Evolutionary conservation across 2,797 vertebrate species (phyloP).

Genomic region (Brachyrhaphis roseni): DNA sequence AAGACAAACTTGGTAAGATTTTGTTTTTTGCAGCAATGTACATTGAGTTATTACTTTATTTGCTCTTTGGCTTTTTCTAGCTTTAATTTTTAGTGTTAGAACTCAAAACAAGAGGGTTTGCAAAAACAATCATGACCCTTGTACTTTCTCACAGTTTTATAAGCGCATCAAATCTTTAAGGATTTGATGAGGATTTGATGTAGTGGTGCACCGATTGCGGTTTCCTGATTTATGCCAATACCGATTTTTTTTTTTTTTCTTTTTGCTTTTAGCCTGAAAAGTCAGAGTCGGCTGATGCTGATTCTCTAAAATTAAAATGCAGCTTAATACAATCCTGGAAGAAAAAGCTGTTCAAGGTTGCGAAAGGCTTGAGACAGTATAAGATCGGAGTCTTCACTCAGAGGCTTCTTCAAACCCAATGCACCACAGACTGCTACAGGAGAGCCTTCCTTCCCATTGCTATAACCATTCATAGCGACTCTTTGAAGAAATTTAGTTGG

Average conservation of each 20-base stretch:
- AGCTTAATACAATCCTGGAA: background rate
- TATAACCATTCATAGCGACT: background rate
- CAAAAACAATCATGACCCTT: too few relatives aligned
- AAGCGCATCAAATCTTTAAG: too few relatives aligned
- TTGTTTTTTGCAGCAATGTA: too few relatives aligned
- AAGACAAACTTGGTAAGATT: too few relatives aligned
- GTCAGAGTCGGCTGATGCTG: too few relatives aligned
- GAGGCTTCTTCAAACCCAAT: background rate
- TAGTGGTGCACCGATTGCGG: too few relatives aligned
- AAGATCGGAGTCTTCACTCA: background rate
- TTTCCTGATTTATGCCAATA: too few relatives aligned
- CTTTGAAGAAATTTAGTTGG: background rate
- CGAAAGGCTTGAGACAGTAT: background rate
- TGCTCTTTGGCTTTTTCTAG: background rate
- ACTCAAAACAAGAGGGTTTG: background rate
- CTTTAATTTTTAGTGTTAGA: background rate
- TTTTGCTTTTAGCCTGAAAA: too few relatives aligned
- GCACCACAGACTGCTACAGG: background rate
- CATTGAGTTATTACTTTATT: background rate
- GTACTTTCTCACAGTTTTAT: too few relatives aligned
- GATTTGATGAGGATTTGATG: too few relatives aligned
- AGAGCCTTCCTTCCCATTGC: background rate
- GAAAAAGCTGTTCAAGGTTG: background rate
- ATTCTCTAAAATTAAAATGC: too few relatives aligned
- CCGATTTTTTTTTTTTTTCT: too few relatives aligned